Evolutionary conservation across 1,140 invertebrate genomes (phyloP).

Genomic region (Drosophila watanabei): DNA sequence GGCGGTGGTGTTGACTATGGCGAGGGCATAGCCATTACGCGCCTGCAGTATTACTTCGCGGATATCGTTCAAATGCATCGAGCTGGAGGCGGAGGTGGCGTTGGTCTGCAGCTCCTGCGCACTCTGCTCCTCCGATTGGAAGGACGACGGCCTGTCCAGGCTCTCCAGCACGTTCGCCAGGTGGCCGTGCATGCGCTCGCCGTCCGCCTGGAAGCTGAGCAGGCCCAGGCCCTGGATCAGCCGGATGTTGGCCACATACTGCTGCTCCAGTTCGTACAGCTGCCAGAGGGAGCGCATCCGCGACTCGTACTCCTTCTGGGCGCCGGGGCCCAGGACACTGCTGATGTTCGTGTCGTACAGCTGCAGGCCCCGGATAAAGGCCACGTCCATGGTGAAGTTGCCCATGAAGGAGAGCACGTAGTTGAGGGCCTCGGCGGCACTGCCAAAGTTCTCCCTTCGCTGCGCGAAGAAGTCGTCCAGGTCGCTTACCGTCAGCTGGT

Average conservation of each 20-base stretch:
- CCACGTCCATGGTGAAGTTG: slow-evolving; percentile 77
- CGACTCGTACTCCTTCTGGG: slow-evolving; percentile 74
- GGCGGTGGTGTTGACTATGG: slow-evolving; percentile 70
- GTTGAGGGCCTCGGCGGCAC: slow-evolving; percentile 40
- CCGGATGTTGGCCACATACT: slow-evolving; percentile 58
- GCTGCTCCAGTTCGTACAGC: slow-evolving; percentile 71
- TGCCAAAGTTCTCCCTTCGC: slow-evolving; percentile 54
- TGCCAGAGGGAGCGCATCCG: slow-evolving; percentile 75
- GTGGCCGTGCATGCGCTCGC: slow-evolving; percentile 34
- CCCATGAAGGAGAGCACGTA: slow-evolving; percentile 69
- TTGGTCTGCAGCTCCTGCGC: neutral
- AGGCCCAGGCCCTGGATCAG: slow-evolving; percentile 53
- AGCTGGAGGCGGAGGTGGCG: neutral
- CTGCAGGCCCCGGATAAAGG: slow-evolving; percentile 74
- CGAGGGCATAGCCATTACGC: slow-evolving; percentile 34
- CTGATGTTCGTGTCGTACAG: slow-evolving; percentile 67
- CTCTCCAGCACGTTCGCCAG: slow-evolving; percentile 50
- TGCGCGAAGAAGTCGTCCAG: slow-evolving; percentile 71
- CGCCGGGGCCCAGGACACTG: slow-evolving; percentile 49
- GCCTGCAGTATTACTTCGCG: slow-evolving; percentile 31
- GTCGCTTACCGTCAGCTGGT: slow-evolving; percentile 77
- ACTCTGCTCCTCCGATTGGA: slow-evolving; percentile 1
- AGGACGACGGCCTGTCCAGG: slow-evolving; percentile 26
- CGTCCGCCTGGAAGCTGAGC: slow-evolving; percentile 47
- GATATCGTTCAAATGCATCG: neutral